Evolutionary conservation across 2,888 invertebrate species (phyloP).

Genomic region (Nipponacmea schrenckii): DNA sequence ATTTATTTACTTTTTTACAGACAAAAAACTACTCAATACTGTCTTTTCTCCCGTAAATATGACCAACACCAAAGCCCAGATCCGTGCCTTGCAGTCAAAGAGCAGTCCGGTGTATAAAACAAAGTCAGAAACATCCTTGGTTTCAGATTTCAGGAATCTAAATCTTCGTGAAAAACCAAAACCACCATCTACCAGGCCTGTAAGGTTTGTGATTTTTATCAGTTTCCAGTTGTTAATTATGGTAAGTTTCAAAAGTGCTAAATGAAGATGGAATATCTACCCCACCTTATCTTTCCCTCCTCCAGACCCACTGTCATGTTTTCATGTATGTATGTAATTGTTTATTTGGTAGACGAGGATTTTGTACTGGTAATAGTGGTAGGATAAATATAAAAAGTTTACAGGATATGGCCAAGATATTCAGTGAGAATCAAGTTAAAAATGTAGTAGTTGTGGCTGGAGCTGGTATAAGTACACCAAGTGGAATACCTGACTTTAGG

Average conservation of each 20-base stretch:
- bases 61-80: slow-evolving; percentile 27
- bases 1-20: neutral
- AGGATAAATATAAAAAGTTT: slow-evolving; percentile 38
- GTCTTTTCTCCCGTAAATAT: neutral
- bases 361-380: slow-evolving; percentile 19
- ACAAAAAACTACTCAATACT: neutral
- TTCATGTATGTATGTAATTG: neutral
- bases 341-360: slow-evolving; percentile 11
- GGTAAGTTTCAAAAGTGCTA: no score
- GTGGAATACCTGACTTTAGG: slow-evolving; percentile 71
- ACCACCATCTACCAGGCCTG: slow-evolving; percentile 10
- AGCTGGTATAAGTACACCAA: slow-evolving; percentile 70
- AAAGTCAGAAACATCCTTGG: slow-evolving; percentile 45
- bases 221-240: no score
- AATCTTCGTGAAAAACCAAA: slow-evolving; percentile 30
- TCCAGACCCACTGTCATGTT: no score
- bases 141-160: slow-evolving; percentile 40
- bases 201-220: neutral
- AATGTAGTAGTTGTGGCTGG: slow-evolving; percentile 70
- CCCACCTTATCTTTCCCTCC: no score
- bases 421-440: slow-evolving; percentile 49
- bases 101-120: slow-evolving; percentile 54
- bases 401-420: slow-evolving; percentile 48
- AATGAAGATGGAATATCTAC: no score
- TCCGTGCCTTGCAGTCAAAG: slow-evolving; percentile 40